These are phyloP conservation scores for Tetraodon nigroviridis DNA, from an alignment of 2,113 vertebrate genomes.

Conservation along the genomic window DNA sequence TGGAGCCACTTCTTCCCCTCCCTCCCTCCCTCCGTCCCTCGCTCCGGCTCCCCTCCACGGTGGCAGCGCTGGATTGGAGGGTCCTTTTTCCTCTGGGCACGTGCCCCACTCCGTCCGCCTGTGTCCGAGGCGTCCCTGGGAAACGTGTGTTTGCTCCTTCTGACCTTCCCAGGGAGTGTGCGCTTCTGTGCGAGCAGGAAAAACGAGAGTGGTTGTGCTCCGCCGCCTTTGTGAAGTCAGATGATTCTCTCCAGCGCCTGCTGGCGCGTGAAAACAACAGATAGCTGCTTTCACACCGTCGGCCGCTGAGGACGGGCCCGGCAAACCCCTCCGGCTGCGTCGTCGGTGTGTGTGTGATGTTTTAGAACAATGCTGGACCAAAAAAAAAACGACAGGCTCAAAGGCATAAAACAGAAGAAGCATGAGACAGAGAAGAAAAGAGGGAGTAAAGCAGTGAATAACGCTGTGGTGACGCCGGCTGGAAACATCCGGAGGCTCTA, in stretches of 20 bases:
- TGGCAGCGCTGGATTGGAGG: constrained; percentile 4
- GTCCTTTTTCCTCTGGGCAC: constrained; percentile 12
- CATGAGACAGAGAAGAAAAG: too few relatives aligned
- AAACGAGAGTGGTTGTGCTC: constrained; percentile 11
- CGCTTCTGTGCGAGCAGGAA: constrained; percentile 12
- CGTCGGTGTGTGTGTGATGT: too few relatives aligned
- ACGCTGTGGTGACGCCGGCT: too few relatives aligned
- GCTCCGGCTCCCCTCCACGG: background rate
- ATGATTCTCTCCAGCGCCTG: background rate
- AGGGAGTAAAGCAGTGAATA: too few relatives aligned
- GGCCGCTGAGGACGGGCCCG: too few relatives aligned
- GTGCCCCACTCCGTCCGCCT: constrained; percentile 1
- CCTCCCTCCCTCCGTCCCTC: constrained; percentile 12
- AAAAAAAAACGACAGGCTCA: too few relatives aligned
- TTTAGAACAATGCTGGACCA: too few relatives aligned
- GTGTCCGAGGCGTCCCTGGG: constrained; percentile 27
- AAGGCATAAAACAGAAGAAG: too few relatives aligned
- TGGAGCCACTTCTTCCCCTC: constrained; percentile 11
- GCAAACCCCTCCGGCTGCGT: too few relatives aligned
- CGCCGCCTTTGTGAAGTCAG: background rate
- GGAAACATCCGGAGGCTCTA: too few relatives aligned
- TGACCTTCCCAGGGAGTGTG: constrained; percentile 20
- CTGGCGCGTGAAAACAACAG: background rate
- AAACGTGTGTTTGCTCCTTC: constrained; percentile 35
- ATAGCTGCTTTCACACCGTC: background rate